Percentiles rank a stretch among this genome's conserved stretches.
phyloP scores from a whole-genome alignment of 2,888 invertebrate species.

The Scaptomyza polygonia region DNA sequence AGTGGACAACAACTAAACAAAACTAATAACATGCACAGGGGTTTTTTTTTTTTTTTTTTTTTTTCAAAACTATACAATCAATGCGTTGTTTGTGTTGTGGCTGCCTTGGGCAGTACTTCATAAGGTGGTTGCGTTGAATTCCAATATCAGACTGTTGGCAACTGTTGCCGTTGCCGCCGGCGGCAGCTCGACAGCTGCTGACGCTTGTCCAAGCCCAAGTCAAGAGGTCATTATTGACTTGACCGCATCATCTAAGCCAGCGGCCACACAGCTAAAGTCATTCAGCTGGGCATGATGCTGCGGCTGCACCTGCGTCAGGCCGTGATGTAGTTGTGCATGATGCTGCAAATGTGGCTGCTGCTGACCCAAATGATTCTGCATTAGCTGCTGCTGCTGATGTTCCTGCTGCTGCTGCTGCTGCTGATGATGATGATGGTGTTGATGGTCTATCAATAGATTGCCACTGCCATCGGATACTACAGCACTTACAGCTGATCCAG shows the following conservation, averaged over 20 bases:
- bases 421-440: slow-evolving; percentile 62
- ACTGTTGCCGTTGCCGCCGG: slow-evolving; percentile 48
- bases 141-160: slow-evolving; percentile 77
- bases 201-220: slow-evolving; percentile 80
- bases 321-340: slow-evolving; percentile 58
- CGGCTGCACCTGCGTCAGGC: slow-evolving; percentile 51
- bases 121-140: slow-evolving; percentile 81
- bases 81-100: slow-evolving; percentile 20
- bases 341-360: slow-evolving; percentile 64
- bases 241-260: slow-evolving; percentile 85
- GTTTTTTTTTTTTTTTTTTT: background rate
- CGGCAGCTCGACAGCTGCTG: slow-evolving; percentile 39
- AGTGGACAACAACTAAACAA: slow-evolving; percentile 35
- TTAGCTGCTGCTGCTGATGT: slow-evolving; percentile 46
- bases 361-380: slow-evolving; percentile 56
- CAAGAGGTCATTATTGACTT: slow-evolving; percentile 86
- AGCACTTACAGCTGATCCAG: slow-evolving; percentile 57
- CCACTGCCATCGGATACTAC: slow-evolving; percentile 72
- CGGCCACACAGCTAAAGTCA: slow-evolving; percentile 84
- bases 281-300: slow-evolving; percentile 81
- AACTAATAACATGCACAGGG: slow-evolving; percentile 43
- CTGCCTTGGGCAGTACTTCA: slow-evolving; percentile 47
- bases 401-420: too few species aligned
- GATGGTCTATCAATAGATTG: slow-evolving; percentile 69
- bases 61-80: slow-evolving; percentile 62